Evolutionary conservation across 92 coral and sea anemone species (phyloP), one percentile per base, ranked within the genome.

Genomic region (Palythoa caribaeorum): DNA sequence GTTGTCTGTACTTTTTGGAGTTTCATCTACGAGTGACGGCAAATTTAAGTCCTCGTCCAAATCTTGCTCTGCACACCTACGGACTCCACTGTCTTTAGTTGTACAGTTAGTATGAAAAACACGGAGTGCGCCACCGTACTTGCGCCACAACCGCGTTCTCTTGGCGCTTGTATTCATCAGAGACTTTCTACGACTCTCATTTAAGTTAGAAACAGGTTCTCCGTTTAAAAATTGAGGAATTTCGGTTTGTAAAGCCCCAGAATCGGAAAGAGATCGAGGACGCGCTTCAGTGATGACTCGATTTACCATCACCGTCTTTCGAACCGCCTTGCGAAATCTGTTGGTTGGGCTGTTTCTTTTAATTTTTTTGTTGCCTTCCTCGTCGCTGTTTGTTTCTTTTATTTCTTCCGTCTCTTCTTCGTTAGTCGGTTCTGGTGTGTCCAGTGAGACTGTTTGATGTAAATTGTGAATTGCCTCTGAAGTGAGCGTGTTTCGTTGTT

Each of bases 401-500:
- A 28, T 16, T 76, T 77, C 53, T 54, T 78, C 89, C 38, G 40
- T 28, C 70, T 77, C 52, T 55, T 78, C 90, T n/a, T 38, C 70
- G 6, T 87, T 68, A 3, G 77, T 19, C 14, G 21, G 84, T 3
- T 63, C 20, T 48, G 59, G 77, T 15, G 54, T 79, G 20, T 83
- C 87, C 3, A 93, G 52, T 37, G 85, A 76, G 20, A 95, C 85
- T 12, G 98, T 96, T 72, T 93, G 94, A 78, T 95, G 98, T 90
- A 95, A 89, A 62, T 93, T 95, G 47, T 95, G 94, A 20, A 95
- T 95, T 2, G 98, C 98, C 47, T 95, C 98, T 2, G 98, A 93
- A 12, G 96, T 87, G 21, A 91, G 88, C 40, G 90, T 83, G 40
- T 92, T 93, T 72, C 91, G 90, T 65, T 94, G 94, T 73, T 91